Conservation (phyloP, 2,888 invertebrate genomes). For the Pardosa pseudoannulata region DNA sequence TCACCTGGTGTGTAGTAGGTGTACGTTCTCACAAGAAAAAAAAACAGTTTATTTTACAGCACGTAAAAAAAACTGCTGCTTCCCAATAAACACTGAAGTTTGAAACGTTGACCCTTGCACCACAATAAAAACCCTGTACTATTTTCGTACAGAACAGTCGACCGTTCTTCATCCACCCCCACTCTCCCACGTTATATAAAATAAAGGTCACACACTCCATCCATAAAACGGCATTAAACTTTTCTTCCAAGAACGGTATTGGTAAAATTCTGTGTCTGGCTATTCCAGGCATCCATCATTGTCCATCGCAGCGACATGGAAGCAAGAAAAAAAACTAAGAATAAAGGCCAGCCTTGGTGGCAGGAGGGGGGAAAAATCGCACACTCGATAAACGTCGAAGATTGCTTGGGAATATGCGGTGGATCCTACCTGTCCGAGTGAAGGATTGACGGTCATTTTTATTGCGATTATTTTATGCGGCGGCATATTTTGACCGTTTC, state of each 20-base stretch:
- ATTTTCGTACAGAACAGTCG: too few species aligned
- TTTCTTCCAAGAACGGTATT: slow-evolving; percentile 5
- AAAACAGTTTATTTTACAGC: too few species aligned
- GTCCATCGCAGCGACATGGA: not conserved
- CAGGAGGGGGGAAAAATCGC: slow-evolving; percentile 20
- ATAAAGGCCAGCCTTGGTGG: not conserved
- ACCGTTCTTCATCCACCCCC: too few species aligned
- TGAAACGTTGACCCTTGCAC: too few species aligned
- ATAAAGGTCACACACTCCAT: slow-evolving; percentile 2
- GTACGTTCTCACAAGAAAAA: too few species aligned
- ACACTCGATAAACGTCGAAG: slow-evolving; percentile 64
- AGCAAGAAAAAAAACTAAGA: not conserved
- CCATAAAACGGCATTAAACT: slow-evolving; percentile 3
- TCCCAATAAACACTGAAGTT: too few species aligned
- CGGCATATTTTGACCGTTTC: slow-evolving; percentile 40
- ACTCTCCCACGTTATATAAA: not conserved
- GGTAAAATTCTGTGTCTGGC: not conserved
- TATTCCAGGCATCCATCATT: not conserved
- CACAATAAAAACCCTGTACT: too few species aligned
- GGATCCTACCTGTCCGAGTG: slow-evolving; percentile 6
- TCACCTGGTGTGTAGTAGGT: too few species aligned
- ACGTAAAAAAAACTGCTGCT: too few species aligned
- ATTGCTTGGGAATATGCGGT: slow-evolving; percentile 54
- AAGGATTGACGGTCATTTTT: slow-evolving; percentile 16
- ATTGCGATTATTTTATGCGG: slow-evolving; percentile 31